Evolutionary conservation across 2,797 vertebrate genomes (phyloP).

Genomic region (Lateolabrax maculatus): DNA sequence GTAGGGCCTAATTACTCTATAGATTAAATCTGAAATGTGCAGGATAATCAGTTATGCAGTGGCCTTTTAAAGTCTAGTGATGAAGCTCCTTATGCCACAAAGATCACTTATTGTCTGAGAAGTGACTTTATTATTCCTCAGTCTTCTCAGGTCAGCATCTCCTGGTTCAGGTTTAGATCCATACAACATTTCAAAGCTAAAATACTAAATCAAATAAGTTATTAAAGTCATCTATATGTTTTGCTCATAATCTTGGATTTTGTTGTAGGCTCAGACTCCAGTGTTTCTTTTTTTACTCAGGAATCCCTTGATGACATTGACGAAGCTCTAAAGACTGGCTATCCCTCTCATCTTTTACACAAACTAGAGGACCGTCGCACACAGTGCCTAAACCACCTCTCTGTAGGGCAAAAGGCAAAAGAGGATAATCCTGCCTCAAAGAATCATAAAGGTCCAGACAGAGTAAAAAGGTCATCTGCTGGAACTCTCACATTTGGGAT

Average conservation of each 20-base stretch:
- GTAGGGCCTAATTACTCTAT: not conserved
- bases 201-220: not conserved
- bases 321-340: slow-evolving; percentile 86
- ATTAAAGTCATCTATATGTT: slow-evolving; percentile 1
- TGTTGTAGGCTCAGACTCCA: not conserved
- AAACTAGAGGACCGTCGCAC: slow-evolving; percentile 88
- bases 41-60: not conserved
- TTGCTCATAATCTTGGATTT: slow-evolving; percentile 22
- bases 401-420: slow-evolving; percentile 57
- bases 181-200: not conserved
- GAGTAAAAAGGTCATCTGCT: slow-evolving; percentile 54
- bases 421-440: slow-evolving; percentile 19
- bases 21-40: slow-evolving; percentile 3
- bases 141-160: not conserved
- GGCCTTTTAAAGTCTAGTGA: not conserved
- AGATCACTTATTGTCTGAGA: not conserved
- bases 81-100: not conserved
- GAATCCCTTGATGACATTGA: slow-evolving; percentile 90
- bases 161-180: not conserved
- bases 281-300: slow-evolving; percentile 72
- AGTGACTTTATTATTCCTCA: not conserved
- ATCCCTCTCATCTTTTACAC: slow-evolving; percentile 88
- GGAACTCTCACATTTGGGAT: slow-evolving; percentile 61
- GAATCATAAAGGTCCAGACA: slow-evolving; percentile 12
- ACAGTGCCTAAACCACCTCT: slow-evolving; percentile 86